Evolutionary conservation across 2,113 vertebrate genomes (phyloP).

Genomic region (Oncorhynchus mykiss): DNA sequence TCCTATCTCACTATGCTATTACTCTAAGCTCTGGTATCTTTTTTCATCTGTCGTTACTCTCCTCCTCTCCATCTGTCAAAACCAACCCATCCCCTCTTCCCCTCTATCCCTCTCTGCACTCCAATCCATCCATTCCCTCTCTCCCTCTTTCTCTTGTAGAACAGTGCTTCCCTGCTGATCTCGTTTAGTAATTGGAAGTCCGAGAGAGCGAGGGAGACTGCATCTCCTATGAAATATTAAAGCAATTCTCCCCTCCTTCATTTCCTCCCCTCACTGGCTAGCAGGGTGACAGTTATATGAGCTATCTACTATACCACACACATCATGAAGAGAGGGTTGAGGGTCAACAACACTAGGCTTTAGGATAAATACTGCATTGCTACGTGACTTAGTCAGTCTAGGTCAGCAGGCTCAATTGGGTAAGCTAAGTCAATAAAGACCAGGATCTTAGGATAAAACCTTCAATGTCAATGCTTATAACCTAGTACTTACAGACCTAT

Average conservation of each 20-base stretch:
- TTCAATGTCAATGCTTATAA: too few species aligned
- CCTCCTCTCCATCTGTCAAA: conserved; percentile 52
- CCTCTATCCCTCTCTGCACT: conserved; percentile 8
- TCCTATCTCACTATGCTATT: conserved; percentile 27
- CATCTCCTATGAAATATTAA: conserved; percentile 42
- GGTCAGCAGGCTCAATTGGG: background rate
- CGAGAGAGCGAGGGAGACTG: conserved; percentile 15
- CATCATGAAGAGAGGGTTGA: background rate
- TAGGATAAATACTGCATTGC: conserved; percentile 24
- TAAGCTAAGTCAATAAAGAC: too few species aligned
- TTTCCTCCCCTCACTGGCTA: conserved; percentile 3
- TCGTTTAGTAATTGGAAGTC: conserved; percentile 14
- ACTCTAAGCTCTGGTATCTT: conserved; percentile 30
- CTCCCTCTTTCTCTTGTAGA: conserved; percentile 11
- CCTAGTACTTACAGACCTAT: too few species aligned
- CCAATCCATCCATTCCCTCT: background rate
- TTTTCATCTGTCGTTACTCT: conserved; percentile 47
- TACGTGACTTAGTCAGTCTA: conserved; percentile 10
- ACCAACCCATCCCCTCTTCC: conserved; percentile 14
- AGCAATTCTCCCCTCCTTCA: conserved; percentile 1
- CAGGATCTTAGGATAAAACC: too few species aligned
- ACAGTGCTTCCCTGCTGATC: conserved; percentile 14
- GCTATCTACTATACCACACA: background rate
- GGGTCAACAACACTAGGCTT: background rate
- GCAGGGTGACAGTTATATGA: conserved; percentile 7